phyloP scores from a whole-genome alignment of 1,140 invertebrate species.

The Latrodectus geometricus region DNA sequence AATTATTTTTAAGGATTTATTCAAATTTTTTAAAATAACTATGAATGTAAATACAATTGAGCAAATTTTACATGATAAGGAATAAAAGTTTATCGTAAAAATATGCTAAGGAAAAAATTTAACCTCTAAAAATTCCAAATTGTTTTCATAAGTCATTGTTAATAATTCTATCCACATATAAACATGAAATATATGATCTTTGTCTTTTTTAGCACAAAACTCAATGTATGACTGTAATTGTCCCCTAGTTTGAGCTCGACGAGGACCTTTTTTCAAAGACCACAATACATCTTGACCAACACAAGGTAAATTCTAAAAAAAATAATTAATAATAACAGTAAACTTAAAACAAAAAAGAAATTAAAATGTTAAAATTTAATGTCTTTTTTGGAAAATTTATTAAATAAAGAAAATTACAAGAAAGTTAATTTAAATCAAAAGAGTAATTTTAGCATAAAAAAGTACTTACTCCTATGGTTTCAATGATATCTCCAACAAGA shows the following conservation, averaged over 20 bases:
- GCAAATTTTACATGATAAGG: background rate
- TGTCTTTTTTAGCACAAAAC: background rate
- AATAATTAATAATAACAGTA: background rate
- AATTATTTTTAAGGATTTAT: background rate
- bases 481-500: constrained; percentile 8
- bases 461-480: background rate
- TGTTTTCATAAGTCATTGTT: constrained; percentile 20
- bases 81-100: background rate
- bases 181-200: constrained; percentile 26
- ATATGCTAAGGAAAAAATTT: too few species aligned
- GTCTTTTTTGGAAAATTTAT: too few species aligned
- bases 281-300: constrained; percentile 14
- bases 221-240: constrained; percentile 6
- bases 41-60: background rate
- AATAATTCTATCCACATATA: constrained; percentile 18
- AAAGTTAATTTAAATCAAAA: too few species aligned
- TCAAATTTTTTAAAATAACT: background rate
- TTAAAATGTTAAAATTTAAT: too few species aligned
- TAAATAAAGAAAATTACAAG: too few species aligned
- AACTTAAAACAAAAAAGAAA: too few species aligned
- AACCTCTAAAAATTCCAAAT: constrained; percentile 19
- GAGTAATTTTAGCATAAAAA: background rate
- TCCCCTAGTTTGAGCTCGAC: constrained; percentile 22
- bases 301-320: constrained; percentile 31
- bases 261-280: constrained; percentile 28